Evolutionary conservation across 2,113 vertebrate genomes (phyloP), one percentile per base, ranked within the genome.

Genomic region (Macheiramphus alcinus): DNA sequence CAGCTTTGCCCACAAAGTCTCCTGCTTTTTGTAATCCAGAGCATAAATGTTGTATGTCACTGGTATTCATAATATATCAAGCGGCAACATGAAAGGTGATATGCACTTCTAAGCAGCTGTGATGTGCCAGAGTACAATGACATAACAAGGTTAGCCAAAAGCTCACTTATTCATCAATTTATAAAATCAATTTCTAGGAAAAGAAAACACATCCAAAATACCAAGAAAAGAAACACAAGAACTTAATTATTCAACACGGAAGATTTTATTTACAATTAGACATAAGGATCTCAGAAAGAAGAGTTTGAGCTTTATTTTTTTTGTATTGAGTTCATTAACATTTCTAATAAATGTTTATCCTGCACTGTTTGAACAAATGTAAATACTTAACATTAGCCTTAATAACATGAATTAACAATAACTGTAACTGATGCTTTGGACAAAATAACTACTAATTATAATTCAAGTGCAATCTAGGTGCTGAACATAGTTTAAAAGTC

Each of bases 251-350:
- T n/a, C 79, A 78, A 86, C 79, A 83, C 17, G 13, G 36, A 70
- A 74, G n/a, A 31, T 15, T 97, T 97, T 91, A 93, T 96, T 97
- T 95, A 93, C 92, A 96, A 68, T 88, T 90, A 93, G 23, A 93
- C 82, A 93, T 63, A 65, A 63, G 8, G 4, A 56, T 83, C 86
- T 88, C 65, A 87, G 68, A 85, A 63, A 47, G 7, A 53, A 85
- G 3, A 55, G 22, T 38, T 72, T 47, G 27, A 91, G 25, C 18
- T 94, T 90, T 74, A 48, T 83, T 90, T 94, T 78, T 27, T 83
- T 79, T 68, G 7, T 32, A 68, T 84, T 84, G 16, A 65, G 36
- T 52, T 92, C 31, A 52, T 75, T 56, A 63, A 65, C 3, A 18
- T 80, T 88, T 89, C 42, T 76, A 61, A 73, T 58, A 63, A 80